Conservation (phyloP, 2,113 vertebrate species). For the Pluvialis apricaria region DNA sequence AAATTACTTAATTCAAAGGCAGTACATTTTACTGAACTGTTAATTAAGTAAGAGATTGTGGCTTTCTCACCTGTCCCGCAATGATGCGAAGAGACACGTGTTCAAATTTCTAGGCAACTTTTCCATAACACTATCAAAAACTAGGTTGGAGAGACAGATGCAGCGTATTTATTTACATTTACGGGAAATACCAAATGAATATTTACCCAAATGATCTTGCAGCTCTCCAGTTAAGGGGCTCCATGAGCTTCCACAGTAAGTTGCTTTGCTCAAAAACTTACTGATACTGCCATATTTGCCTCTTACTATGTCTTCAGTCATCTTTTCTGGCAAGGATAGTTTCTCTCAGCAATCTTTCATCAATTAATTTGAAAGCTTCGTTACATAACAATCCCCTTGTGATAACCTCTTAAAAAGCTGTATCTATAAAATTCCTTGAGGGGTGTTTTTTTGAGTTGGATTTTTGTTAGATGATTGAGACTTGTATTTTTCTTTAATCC, state of each 20-base stretch:
- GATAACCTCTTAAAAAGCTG: background rate
- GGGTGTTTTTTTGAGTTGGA: rapidly evolving
- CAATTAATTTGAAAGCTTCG: background rate
- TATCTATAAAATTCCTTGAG: background rate
- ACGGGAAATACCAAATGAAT: background rate
- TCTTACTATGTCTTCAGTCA: background rate
- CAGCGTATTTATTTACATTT: background rate
- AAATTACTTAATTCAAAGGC: background rate
- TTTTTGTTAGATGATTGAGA: background rate
- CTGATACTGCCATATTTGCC: background rate
- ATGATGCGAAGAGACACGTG: background rate
- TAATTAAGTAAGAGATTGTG: background rate
- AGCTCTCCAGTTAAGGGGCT: background rate
- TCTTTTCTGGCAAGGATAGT: background rate
- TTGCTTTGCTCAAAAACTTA: background rate
- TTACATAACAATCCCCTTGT: background rate
- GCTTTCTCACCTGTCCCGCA: background rate
- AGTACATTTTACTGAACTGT: background rate
- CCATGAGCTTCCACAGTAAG: background rate
- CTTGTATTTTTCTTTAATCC: background rate
- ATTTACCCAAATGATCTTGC: background rate
- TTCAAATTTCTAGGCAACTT: background rate
- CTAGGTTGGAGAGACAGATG: background rate
- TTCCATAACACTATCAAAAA: background rate
- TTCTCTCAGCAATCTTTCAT: background rate